phyloP scores from a whole-genome alignment of 2,113 vertebrate species.

The Elaphurus davidianus region DNA sequence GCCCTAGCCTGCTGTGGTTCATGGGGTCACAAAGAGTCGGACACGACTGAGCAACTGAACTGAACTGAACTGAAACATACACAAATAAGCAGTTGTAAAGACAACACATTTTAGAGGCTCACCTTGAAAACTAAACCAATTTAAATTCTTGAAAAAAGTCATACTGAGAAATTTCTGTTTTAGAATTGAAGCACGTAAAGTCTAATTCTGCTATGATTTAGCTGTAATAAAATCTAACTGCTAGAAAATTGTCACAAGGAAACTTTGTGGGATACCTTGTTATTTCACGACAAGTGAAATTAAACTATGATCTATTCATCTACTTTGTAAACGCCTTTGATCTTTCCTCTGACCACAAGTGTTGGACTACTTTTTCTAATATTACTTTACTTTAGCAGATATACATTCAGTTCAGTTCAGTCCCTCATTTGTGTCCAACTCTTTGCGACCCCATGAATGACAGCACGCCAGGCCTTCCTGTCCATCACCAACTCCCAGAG shows the following conservation, averaged over 20 bases:
- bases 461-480: too few species aligned
- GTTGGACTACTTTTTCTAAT: background rate
- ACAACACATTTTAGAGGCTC: background rate
- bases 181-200: background rate
- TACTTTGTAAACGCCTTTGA: background rate
- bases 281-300: background rate
- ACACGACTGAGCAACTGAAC: background rate
- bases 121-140: background rate
- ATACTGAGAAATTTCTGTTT: background rate
- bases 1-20: fast-evolving
- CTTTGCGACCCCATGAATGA: too few species aligned
- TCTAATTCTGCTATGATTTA: background rate
- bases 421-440: too few species aligned
- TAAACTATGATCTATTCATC: background rate
- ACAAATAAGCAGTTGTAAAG: background rate
- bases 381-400: background rate
- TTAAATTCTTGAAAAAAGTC: background rate
- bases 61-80: background rate
- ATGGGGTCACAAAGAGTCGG: background rate
- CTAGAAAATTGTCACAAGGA: background rate
- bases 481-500: too few species aligned
- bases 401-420: too few species aligned
- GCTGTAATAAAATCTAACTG: background rate
- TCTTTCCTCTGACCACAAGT: background rate
- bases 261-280: background rate